These are phyloP conservation scores for Anarrhichthys ocellatus DNA, from an alignment of 2,113 vertebrate species.

Conservation along the genomic window DNA sequence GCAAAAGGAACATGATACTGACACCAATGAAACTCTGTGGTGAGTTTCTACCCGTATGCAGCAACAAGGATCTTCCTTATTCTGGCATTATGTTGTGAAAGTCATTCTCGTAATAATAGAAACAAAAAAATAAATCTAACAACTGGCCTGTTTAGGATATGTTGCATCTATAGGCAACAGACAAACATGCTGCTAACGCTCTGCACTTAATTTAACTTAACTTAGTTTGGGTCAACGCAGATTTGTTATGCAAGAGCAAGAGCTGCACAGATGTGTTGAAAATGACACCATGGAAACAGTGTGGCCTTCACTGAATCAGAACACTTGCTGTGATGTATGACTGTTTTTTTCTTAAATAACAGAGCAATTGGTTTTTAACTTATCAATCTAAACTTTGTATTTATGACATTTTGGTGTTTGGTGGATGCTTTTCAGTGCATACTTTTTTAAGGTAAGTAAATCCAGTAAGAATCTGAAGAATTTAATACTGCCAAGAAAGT, in stretches of 20 bases:
- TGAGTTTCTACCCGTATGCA: constrained; percentile 81
- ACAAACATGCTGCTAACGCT: constrained; percentile 23
- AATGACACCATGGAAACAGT: constrained; percentile 21
- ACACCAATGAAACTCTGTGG: constrained; percentile 67
- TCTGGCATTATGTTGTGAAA: constrained; percentile 70
- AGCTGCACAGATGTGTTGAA: constrained; percentile 21
- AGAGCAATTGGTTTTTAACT: neutral
- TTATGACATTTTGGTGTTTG: constrained; percentile 12
- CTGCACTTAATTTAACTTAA: neutral
- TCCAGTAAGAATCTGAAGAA: constrained; percentile 5
- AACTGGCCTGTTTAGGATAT: constrained; percentile 16
- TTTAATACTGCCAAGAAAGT: constrained; percentile 27
- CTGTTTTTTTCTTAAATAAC: neutral
- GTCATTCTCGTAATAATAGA: constrained; percentile 14
- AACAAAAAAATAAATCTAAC: neutral
- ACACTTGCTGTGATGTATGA: constrained; percentile 16
- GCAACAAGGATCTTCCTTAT: constrained; percentile 68
- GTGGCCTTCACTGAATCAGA: constrained; percentile 21
- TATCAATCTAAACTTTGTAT: constrained; percentile 14
- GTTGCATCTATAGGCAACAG: constrained; percentile 22
- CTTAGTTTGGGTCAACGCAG: constrained; percentile 5
- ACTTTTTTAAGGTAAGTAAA: constrained; percentile 18
- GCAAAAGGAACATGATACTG: constrained; percentile 78
- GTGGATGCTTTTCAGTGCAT: constrained; percentile 7
- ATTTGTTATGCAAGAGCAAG: constrained; percentile 10